phyloP scores from a whole-genome alignment of 2,113 vertebrate genomes.

The Calidris pugnax region DNA sequence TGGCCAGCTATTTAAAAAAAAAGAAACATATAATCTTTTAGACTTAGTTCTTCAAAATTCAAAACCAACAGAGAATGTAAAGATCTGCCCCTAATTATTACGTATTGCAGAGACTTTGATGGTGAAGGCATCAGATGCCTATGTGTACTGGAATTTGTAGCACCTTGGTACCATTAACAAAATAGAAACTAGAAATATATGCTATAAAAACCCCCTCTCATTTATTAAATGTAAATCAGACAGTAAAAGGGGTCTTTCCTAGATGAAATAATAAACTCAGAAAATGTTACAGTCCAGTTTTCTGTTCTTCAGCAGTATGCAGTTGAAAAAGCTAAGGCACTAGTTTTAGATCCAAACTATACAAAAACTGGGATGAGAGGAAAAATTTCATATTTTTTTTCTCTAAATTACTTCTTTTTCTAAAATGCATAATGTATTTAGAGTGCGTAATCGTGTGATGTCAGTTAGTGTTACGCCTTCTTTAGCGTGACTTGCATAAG shows the following conservation, averaged over 20 bases:
- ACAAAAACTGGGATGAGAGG: neutral
- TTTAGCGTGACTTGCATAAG: conserved; percentile 7
- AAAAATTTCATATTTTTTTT: neutral
- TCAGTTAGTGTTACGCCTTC: neutral
- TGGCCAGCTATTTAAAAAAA: neutral
- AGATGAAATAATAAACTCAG: neutral
- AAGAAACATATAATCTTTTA: neutral
- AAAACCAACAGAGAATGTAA: neutral
- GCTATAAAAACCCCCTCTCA: fast-evolving
- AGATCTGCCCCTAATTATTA: neutral
- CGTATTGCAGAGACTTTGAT: neutral
- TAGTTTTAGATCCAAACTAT: neutral
- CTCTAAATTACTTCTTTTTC: neutral
- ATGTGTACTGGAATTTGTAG: neutral
- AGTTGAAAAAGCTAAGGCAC: neutral
- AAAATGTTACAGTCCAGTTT: neutral
- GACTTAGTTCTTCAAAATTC: neutral
- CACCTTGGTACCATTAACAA: neutral
- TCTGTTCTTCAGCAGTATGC: neutral
- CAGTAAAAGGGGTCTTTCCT: neutral
- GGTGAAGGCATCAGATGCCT: neutral
- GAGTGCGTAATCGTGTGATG: neutral
- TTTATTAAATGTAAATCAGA: neutral
- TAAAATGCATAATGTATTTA: neutral
- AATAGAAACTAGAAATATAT: neutral